Conservation (phyloP, 2,113 vertebrate species). For the Lasiurus cinereus region DNA sequence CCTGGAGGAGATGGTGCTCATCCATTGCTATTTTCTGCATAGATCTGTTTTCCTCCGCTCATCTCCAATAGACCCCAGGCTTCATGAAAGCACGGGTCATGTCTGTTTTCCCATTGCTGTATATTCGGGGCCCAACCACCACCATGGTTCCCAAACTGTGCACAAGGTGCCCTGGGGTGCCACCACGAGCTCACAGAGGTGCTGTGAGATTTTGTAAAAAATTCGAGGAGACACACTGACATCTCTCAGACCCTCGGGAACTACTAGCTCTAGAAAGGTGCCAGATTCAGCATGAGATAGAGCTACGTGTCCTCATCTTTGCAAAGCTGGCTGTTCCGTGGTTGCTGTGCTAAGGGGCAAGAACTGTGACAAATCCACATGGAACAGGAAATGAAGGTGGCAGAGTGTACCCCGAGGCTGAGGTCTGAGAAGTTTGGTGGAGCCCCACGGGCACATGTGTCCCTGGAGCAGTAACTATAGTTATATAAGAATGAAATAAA, state of each 20-base stretch:
- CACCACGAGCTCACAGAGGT: background rate
- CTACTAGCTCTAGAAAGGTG: background rate
- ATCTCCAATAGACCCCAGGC: background rate
- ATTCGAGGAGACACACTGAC: background rate
- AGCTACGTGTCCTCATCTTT: background rate
- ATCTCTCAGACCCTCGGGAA: background rate
- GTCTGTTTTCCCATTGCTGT: background rate
- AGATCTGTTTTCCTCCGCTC: background rate
- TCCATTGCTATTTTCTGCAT: background rate
- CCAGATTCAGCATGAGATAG: background rate
- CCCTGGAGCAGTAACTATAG: background rate
- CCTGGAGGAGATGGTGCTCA: background rate
- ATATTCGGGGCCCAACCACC: background rate
- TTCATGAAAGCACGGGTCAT: background rate
- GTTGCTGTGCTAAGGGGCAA: background rate
- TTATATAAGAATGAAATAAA: background rate
- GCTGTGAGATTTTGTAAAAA: background rate
- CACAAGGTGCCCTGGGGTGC: background rate
- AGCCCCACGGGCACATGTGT: background rate
- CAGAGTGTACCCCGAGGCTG: background rate
- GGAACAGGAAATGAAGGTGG: background rate
- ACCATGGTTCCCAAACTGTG: background rate
- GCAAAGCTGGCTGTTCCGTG: background rate
- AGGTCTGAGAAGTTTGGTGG: background rate
- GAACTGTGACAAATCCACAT: background rate